A percentile compares a stretch with the other conserved stretches of the same genome.
Conservation (phyloP, 2,888 invertebrate species). For the Rhagonycha fulva region DNA sequence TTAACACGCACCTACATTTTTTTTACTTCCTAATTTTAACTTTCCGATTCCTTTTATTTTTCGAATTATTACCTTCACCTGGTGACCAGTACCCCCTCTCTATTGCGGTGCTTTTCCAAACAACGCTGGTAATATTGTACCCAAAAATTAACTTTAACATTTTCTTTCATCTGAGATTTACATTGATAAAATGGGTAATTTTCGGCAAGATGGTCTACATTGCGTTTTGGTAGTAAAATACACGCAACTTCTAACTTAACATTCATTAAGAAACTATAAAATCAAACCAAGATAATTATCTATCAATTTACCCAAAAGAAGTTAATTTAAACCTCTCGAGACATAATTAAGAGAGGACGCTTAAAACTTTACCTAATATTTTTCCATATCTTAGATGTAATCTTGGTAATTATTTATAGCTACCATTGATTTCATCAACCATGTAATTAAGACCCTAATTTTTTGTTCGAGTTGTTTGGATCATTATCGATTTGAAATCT, state of each 20-base stretch:
- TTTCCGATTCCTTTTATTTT: too few relatives aligned
- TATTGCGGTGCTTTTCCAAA: too few relatives aligned
- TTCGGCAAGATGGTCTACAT: neutral
- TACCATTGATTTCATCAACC: neutral
- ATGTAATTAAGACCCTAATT: neutral
- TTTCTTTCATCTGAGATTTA: neutral
- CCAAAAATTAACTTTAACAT: neutral
- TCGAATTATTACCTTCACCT: too few relatives aligned
- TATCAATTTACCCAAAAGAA: neutral
- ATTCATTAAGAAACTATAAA: neutral
- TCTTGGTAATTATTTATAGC: neutral
- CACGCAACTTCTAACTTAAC: neutral
- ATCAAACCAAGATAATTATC: neutral
- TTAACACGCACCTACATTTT: too few relatives aligned
- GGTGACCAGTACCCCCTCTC: too few relatives aligned
- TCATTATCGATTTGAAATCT: neutral
- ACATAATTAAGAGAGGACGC: neutral
- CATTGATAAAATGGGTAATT: neutral
- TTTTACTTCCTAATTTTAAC: too few relatives aligned
- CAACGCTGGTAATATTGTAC: neutral
- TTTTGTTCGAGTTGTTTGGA: neutral
- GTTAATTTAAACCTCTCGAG: neutral
- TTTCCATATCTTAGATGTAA: neutral
- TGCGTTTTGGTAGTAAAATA: neutral
- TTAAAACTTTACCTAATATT: neutral